Evolutionary conservation across 2,113 vertebrate species (phyloP).

Genomic region (Isichthys henryi): DNA sequence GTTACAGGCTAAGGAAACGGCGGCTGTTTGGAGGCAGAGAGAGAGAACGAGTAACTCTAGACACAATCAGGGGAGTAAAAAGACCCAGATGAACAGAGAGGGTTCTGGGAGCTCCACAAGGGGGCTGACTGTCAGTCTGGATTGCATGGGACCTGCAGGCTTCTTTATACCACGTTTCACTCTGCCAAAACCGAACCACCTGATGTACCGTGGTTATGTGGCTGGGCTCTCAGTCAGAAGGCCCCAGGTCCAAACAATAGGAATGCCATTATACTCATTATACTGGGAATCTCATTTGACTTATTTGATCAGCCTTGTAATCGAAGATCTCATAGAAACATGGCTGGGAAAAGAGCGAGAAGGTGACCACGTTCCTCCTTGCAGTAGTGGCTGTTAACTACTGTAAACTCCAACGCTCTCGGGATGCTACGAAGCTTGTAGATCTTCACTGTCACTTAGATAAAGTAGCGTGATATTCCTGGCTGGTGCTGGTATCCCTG

Average conservation of each 20-base stretch:
- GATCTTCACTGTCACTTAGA: background rate
- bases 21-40: slow-evolving; percentile 46
- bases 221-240: background rate
- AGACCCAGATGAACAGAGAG: background rate
- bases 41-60: background rate
- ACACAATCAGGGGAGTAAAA: background rate
- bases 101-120: background rate
- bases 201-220: background rate
- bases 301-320: background rate
- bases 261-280: background rate
- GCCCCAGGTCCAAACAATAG: background rate
- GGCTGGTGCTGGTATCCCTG: background rate
- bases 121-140: background rate
- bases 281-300: background rate
- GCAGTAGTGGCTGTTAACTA: background rate
- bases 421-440: background rate
- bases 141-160: background rate
- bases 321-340: background rate
- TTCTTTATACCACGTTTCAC: background rate
- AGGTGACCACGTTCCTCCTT: background rate
- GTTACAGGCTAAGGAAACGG: background rate
- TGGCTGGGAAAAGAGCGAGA: background rate
- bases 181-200: background rate
- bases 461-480: background rate
- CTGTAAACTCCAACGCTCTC: background rate